Percentiles rank a stretch among this genome's conserved stretches.
Evolutionary conservation across 2,113 vertebrate genomes (phyloP).

Genomic region (Phaethornis superciliosus): DNA sequence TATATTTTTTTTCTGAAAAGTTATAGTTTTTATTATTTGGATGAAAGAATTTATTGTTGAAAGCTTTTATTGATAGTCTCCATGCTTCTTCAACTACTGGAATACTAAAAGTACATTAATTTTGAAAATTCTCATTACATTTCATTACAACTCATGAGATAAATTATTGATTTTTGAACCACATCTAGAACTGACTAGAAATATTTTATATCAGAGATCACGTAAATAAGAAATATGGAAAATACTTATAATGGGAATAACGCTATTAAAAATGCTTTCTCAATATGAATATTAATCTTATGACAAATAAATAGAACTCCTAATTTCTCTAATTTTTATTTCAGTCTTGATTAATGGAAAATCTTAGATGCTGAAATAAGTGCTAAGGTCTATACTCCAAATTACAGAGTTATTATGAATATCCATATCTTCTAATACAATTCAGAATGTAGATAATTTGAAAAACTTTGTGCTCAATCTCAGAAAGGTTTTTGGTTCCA

Average conservation of each 20-base stretch:
- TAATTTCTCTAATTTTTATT: background rate
- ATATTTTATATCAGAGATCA: background rate
- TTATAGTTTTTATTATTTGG: background rate
- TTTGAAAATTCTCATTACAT: background rate
- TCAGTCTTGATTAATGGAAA: background rate
- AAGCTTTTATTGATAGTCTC: background rate
- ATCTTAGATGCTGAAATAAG: background rate
- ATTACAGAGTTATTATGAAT: background rate
- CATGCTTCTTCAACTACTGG: background rate
- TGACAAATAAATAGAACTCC: background rate
- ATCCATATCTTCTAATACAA: background rate
- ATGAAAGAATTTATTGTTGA: background rate
- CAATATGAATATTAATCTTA: background rate
- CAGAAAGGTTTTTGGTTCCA: background rate
- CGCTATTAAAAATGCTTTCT: background rate
- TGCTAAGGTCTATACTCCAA: background rate
- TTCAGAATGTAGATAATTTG: background rate
- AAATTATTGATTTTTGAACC: background rate
- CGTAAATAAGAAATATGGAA: background rate
- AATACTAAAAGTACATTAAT: background rate
- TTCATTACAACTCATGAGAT: background rate
- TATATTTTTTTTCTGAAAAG: background rate
- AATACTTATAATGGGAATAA: background rate
- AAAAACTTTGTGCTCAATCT: background rate
- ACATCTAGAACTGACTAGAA: background rate